phyloP scores from a whole-genome alignment of 2,113 vertebrate genomes.

The Reinhardtius hippoglossoides region DNA sequence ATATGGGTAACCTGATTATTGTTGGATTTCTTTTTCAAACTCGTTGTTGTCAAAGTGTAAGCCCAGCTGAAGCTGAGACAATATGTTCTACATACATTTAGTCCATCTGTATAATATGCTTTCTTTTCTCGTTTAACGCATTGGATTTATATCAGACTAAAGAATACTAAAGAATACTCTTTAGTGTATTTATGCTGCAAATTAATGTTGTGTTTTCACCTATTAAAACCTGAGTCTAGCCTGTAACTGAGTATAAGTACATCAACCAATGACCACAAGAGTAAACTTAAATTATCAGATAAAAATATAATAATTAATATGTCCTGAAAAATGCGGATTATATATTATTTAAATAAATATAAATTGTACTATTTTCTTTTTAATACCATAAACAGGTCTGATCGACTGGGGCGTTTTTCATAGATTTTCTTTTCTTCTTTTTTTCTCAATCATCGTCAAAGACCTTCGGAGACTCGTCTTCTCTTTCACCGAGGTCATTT shows the following conservation, averaged over 20 bases:
- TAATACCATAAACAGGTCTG: not conserved
- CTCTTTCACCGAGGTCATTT: slow-evolving; percentile 69
- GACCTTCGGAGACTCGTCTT: slow-evolving; percentile 21
- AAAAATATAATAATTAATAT: not conserved
- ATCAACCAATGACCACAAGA: not conserved
- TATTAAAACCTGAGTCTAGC: not conserved
- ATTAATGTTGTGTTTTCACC: not conserved
- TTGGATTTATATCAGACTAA: too few relatives aligned
- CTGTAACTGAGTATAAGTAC: not conserved
- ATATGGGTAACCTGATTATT: not conserved
- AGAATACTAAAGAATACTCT: too few relatives aligned
- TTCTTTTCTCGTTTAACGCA: too few relatives aligned
- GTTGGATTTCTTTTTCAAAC: not conserved
- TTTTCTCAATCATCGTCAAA: not conserved
- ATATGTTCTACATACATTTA: too few relatives aligned
- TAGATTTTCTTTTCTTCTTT: not conserved
- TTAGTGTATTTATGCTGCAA: too few relatives aligned
- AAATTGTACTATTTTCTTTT: not conserved
- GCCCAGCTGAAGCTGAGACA: too few relatives aligned
- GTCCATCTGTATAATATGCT: too few relatives aligned
- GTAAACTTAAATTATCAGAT: not conserved
- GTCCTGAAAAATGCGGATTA: not conserved
- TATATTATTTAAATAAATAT: not conserved
- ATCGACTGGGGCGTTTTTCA: not conserved
- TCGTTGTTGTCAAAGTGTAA: too few relatives aligned